Evolutionary conservation across 2,888 invertebrate species (phyloP).

Genomic region (Dryobota labecula): DNA sequence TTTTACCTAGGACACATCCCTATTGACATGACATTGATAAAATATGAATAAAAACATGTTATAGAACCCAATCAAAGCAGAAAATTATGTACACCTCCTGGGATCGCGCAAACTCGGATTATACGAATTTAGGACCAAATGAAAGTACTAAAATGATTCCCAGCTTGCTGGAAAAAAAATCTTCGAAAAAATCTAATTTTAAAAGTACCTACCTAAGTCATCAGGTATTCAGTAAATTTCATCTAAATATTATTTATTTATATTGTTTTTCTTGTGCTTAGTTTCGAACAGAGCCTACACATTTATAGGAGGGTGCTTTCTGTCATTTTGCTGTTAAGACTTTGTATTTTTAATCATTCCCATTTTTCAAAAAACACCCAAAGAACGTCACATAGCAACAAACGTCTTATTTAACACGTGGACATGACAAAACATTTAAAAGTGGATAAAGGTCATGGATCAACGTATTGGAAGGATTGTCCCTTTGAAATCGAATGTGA

Average conservation of each 20-base stretch:
- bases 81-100: too few species aligned
- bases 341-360: neutral
- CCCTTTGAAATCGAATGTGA: slow-evolving; percentile 63
- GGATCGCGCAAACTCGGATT: too few species aligned
- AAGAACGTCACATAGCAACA: slow-evolving; percentile 1
- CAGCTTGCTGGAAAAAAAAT: too few species aligned
- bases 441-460: slow-evolving; percentile 53
- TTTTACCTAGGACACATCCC: too few species aligned
- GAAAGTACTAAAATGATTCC: too few species aligned
- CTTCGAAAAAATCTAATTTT: too few species aligned
- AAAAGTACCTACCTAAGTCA: too few species aligned
- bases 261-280: neutral
- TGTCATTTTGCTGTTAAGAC: too few species aligned
- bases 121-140: too few species aligned
- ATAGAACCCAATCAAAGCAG: too few species aligned
- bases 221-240: neutral
- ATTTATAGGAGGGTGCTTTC: neutral
- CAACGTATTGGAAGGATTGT: slow-evolving; percentile 54
- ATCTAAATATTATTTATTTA: neutral
- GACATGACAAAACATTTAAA: slow-evolving; percentile 30
- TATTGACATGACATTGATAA: too few species aligned
- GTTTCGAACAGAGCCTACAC: neutral
- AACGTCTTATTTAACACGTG: slow-evolving; percentile 28
- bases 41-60: too few species aligned
- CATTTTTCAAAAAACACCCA: neutral